Base-by-base conservation (phyloP, 2,888 invertebrate species). In the Aspidiotus rigidus region DNA sequence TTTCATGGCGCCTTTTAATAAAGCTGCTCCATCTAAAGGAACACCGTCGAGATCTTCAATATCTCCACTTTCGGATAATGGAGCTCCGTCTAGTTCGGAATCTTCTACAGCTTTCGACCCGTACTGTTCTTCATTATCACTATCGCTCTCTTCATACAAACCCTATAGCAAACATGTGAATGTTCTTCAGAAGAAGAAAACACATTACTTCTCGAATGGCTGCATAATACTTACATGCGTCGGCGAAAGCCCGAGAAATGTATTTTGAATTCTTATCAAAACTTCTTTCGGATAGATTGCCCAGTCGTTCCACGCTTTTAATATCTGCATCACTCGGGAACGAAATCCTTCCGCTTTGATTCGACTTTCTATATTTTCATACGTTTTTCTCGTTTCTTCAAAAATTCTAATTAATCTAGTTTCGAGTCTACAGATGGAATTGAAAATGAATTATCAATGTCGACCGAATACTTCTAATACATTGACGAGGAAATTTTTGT, bases 301-400 rank as follows among this genome's bases (percentile, higher is more conserved):
- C 88, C 94, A 94, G 77, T 99, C 98, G 78, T 97, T 96, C 97
- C 99, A 98, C 1, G 96, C 93, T 76, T 92, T 86, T 77, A 98
- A 86, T 74, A 93, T 89, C 75, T 89, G 85, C 77, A 93, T 86
- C 44, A 97, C 90, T 60, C 96, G 81, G 70, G 89, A 86, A 76
- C 95, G 93, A 79, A 96, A 95, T 49, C 95, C 94, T 79, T 99
- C 98, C n/a, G 94, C 94, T 81, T 93, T 93, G 69, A 96, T 80
- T 67, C 91, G 81, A 73, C 90, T 89, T 74, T 91, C 90, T 74
- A 93, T 85, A 54, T 82, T 83, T 73, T 85, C 84, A 76, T 87
- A 85, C 73, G 90, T 82, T 76, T 85, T 81, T 77, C 86, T 88
- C 74, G 93, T 77, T 76, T 87, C 83, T 75, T 81, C 85, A 80